Evolutionary conservation across 2,797 vertebrate species (phyloP).

Genomic region (Pipistrellus nathusii): DNA sequence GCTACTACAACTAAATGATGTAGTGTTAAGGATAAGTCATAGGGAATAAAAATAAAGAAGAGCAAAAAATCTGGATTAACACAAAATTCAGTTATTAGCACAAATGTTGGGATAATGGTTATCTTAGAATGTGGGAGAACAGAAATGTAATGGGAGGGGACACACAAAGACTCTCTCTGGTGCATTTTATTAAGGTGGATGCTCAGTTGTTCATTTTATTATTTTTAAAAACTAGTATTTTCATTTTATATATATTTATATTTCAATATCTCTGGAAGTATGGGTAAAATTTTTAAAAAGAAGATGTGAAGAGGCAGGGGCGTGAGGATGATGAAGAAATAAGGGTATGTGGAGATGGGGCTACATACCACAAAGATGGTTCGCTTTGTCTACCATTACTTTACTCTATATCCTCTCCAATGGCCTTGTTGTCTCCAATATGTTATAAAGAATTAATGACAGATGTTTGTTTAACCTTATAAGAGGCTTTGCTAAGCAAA

Average conservation of each 20-base stretch:
- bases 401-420: conserved; percentile 36
- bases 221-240: not conserved
- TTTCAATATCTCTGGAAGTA: not conserved
- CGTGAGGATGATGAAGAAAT: not conserved
- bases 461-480: not conserved
- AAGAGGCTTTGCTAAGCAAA: not conserved
- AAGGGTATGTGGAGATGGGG: fast-evolving
- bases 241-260: not conserved
- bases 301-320: not conserved
- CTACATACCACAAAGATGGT: not conserved
- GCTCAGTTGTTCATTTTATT: not conserved
- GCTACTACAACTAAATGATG: not conserved
- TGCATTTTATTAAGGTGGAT: not conserved
- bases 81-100: not conserved
- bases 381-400: not conserved
- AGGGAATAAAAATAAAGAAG: not conserved
- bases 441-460: not conserved
- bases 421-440: not conserved
- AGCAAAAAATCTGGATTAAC: not conserved
- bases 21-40: not conserved
- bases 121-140: not conserved
- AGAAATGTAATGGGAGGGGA: not conserved
- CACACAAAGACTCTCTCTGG: not conserved
- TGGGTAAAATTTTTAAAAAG: not conserved
- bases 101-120: not conserved